Evolutionary conservation across 92 coral and sea anemone genomes (phyloP).

Genomic region (Paramuricea clavata): DNA sequence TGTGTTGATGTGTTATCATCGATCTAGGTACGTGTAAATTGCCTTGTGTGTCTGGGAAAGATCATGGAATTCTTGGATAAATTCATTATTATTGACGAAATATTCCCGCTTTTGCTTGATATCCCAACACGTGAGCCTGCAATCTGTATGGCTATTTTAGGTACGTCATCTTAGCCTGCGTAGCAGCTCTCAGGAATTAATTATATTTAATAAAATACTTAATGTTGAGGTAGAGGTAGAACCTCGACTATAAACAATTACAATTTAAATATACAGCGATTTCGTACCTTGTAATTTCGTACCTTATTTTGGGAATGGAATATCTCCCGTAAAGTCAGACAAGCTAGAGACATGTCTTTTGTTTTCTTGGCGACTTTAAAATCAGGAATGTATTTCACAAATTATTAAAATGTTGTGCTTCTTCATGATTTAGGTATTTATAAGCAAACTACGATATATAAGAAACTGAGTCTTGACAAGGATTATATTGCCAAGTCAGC

Average conservation of each 20-base stretch:
- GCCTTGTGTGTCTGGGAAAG: conserved; percentile 94
- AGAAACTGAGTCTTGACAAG: conserved; percentile 93
- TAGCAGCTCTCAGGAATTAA: too few relatives aligned
- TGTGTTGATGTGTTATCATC: not conserved
- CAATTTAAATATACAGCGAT: too few relatives aligned
- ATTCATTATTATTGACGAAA: conserved; percentile 88
- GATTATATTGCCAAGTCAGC: conserved; percentile 94
- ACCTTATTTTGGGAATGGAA: not conserved
- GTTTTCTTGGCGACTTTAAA: too few relatives aligned
- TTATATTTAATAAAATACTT: too few relatives aligned
- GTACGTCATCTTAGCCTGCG: too few relatives aligned
- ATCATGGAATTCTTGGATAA: conserved; percentile 91
- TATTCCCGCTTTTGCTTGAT: conserved; percentile 86
- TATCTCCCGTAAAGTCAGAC: too few relatives aligned
- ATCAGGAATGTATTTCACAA: not conserved
- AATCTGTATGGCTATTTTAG: conserved; percentile 94
- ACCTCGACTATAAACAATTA: too few relatives aligned
- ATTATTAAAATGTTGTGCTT: not conserved
- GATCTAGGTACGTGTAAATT: conserved; percentile 88
- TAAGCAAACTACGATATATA: conserved; percentile 91
- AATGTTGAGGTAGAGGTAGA: too few relatives aligned
- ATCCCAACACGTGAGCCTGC: conserved; percentile 98
- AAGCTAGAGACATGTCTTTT: too few relatives aligned
- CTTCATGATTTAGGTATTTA: conserved; percentile 74
- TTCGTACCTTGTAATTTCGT: too few relatives aligned